Evolutionary conservation across 2,113 vertebrate species (phyloP), one percentile per base, ranked within the genome.

Genomic region (Mormyrus lacerda): DNA sequence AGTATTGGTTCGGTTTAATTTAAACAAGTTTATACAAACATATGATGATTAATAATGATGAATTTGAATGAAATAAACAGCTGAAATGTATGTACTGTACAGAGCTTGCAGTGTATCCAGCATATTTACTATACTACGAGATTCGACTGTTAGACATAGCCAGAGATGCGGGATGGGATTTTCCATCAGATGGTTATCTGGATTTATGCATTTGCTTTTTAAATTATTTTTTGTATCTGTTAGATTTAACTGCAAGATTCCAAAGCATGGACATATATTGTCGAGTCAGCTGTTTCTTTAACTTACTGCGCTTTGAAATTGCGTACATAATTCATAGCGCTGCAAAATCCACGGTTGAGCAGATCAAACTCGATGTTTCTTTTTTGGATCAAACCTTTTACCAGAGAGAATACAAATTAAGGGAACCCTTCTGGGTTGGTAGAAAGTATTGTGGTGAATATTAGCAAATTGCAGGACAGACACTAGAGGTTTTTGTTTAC

Each of bases 1-100:
- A 48, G 42, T 51, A 61, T 91, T 27, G 84, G 42, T 89, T 45
- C 85, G 73, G 15, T 42, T 83, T 44, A 69, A 7, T 73, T 73
- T 73, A 82, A 50, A 24, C 13, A 47, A 51, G 24, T 53, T 51
- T 42, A 84, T 51, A 84, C 76, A 61, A 27, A 58, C 44, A 6
- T 6, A 53, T 50, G 24, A 47, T 19, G 48, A 89, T 42, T 79
- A 50, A 87, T 8, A 51, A 31, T 51, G 76, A 45, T 6, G 24
- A 61, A 53, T 42, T 53, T 48, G 19, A 55, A 53, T 42, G 9
- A 89, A 65, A 88, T 55, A 45, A 82, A 79, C 10, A 8, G 47
- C 69, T 51, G 47, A 88, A 83, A 58, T 89, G 88, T 79, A 79
- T 88, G 73, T 79, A 84, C 42, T 89, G 51, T 89, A 84, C 51